Conservation (phyloP, 2,888 invertebrate genomes). For the Cenopis cana region DNA sequence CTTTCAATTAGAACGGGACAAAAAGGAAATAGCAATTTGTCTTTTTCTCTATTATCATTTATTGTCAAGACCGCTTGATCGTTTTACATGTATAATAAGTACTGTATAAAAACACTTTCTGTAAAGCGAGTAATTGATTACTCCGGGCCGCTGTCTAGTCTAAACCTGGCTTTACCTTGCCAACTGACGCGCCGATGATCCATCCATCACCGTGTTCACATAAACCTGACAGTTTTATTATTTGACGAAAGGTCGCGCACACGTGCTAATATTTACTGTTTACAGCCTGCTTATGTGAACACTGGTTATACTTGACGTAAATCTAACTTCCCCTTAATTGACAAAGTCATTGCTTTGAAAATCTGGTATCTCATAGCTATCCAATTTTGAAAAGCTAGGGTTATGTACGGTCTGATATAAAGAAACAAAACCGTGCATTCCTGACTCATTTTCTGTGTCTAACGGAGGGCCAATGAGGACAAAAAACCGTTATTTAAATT, state of each 20-base stretch:
- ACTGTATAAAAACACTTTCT: neutral
- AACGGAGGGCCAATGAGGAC: too few relatives aligned
- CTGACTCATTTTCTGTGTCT: too few relatives aligned
- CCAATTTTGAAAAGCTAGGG: neutral
- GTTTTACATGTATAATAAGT: neutral
- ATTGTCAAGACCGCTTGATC: neutral
- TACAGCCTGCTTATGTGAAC: constrained; percentile 57
- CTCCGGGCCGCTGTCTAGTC: constrained; percentile 9
- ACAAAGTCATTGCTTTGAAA: constrained; percentile 13
- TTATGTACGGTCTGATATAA: neutral
- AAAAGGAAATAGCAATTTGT: neutral
- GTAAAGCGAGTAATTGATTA: too few relatives aligned
- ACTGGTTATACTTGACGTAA: constrained; percentile 39
- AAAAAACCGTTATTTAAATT: too few relatives aligned
- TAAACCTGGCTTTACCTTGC: neutral
- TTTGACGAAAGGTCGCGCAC: constrained; percentile 61
- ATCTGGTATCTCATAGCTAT: neutral
- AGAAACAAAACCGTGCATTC: neutral
- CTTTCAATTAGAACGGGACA: neutral
- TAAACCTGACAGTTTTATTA: constrained; percentile 71
- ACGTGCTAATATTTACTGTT: constrained; percentile 58
- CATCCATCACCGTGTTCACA: constrained; percentile 73
- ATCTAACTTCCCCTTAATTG: constrained; percentile 6
- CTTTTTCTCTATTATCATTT: neutral
- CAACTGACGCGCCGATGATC: constrained; percentile 54